phyloP scores from a whole-genome alignment of 2,797 vertebrate species.

The Emydoidea blandingii region DNA sequence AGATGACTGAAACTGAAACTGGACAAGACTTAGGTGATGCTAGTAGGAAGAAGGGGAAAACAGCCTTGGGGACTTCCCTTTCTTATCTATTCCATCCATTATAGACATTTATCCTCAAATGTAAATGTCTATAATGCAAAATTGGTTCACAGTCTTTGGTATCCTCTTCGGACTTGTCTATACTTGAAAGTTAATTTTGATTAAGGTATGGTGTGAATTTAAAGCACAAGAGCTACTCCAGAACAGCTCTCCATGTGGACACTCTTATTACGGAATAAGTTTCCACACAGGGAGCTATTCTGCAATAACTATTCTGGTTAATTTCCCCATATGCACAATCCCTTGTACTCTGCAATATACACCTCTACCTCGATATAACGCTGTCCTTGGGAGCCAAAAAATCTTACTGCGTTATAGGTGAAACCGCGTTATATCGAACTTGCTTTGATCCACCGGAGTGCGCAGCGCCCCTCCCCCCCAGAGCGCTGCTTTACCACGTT shows the following conservation, averaged over 20 bases:
- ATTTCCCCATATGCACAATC: not conserved
- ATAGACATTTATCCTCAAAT: not conserved
- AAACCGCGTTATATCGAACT: no score
- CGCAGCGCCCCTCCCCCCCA: no score
- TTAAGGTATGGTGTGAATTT: not conserved
- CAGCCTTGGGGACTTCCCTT: not conserved
- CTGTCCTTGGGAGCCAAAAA: no score
- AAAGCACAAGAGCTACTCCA: not conserved
- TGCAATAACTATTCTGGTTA: not conserved
- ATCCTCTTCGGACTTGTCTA: not conserved
- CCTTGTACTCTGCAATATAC: not conserved
- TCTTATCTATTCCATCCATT: not conserved
- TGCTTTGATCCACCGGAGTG: no score
- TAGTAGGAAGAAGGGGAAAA: not conserved
- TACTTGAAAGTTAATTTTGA: not conserved
- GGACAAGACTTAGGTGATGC: not conserved
- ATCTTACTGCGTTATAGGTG: no score
- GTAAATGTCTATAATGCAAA: not conserved
- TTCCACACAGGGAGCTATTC: not conserved
- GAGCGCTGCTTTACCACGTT: no score
- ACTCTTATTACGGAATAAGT: not conserved
- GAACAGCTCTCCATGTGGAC: not conserved
- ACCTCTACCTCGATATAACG: no score
- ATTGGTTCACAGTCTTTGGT: not conserved
- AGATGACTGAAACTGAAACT: not conserved